phyloP scores from a whole-genome alignment of 2,888 invertebrate genomes.

The Xanthorhoe designata region DNA sequence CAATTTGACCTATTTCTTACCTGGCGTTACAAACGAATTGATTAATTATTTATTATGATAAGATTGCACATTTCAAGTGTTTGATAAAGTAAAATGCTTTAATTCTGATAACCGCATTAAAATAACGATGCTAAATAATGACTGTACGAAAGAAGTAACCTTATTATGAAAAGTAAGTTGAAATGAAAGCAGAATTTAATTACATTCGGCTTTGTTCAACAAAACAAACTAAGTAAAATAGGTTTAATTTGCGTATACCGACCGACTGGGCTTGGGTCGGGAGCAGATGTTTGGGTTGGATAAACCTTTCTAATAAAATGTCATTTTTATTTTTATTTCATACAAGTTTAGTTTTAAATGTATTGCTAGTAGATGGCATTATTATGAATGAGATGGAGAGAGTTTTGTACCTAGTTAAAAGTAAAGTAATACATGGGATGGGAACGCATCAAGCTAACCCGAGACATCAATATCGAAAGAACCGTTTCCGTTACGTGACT shows the following conservation, averaged over 20 bases:
- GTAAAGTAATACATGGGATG: constrained; percentile 66
- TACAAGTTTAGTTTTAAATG: constrained; percentile 6
- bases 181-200: constrained; percentile 48
- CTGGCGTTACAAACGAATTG: constrained; percentile 22
- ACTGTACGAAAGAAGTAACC: constrained; percentile 1
- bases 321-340: constrained; percentile 45
- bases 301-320: constrained; percentile 63
- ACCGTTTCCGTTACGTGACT: constrained; percentile 84
- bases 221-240: constrained; percentile 62
- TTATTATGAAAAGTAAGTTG: constrained; percentile 23
- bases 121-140: constrained; percentile 3
- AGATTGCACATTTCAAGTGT: constrained; percentile 32
- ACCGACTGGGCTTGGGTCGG: constrained; percentile 53
- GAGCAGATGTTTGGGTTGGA: constrained; percentile 70
- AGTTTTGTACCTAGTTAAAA: constrained; percentile 35
- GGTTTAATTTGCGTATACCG: constrained; percentile 70
- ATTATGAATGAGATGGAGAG: constrained; percentile 21
- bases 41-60: constrained; percentile 34
- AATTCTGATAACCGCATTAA: constrained; percentile 6
- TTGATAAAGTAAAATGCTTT: constrained; percentile 17
- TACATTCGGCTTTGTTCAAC: constrained; percentile 66
- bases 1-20: constrained; percentile 25
- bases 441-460: constrained; percentile 67
- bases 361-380: constrained; percentile 25
- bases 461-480: constrained; percentile 76